Percentiles rank a stretch among this genome's conserved stretches.
phyloP scores from a whole-genome alignment of 2,888 invertebrate species.

The Cephonodes hylas region DNA sequence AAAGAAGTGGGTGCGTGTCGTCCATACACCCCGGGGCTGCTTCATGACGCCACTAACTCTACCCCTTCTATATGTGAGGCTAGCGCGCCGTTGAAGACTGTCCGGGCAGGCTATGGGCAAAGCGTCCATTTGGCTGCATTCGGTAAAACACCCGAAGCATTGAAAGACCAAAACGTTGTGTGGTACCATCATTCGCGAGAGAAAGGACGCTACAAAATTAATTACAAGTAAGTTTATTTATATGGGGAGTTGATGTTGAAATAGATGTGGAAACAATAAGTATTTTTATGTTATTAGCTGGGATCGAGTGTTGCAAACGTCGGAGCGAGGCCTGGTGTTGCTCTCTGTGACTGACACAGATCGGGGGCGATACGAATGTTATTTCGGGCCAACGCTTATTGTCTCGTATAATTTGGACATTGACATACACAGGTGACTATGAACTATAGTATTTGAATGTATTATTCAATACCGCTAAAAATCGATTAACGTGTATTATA shows the following conservation, averaged over 20 bases:
- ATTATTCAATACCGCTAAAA: no score
- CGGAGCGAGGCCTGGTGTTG: conserved; percentile 82
- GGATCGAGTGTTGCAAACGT: conserved; percentile 82
- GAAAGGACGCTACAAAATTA: conserved; percentile 78
- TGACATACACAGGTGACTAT: conserved; percentile 74
- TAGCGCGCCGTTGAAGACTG: conserved; percentile 78
- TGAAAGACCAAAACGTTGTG: conserved; percentile 69
- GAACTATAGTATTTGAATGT: no score
- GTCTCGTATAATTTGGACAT: conserved; percentile 83
- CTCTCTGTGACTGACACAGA: conserved; percentile 81
- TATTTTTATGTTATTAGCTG: conserved; percentile 50
- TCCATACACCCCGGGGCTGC: conserved; percentile 78
- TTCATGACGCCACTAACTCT: conserved; percentile 83
- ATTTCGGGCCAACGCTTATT: conserved; percentile 78
- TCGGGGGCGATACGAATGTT: conserved; percentile 82
- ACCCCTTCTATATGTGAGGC: conserved; percentile 81
- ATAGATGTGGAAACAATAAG: conserved; percentile 1
- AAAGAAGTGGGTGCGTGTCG: conserved; percentile 81
- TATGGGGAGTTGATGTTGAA: neutral
- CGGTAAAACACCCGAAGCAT: conserved; percentile 72
- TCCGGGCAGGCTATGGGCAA: conserved; percentile 83
- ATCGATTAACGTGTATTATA: no score
- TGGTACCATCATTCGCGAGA: conserved; percentile 81
- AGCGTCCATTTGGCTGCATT: conserved; percentile 82
- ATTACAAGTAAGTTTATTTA: conserved; percentile 70